phyloP scores from a whole-genome alignment of 23 tunicate genomes.

The Ascidia mentula region DNA sequence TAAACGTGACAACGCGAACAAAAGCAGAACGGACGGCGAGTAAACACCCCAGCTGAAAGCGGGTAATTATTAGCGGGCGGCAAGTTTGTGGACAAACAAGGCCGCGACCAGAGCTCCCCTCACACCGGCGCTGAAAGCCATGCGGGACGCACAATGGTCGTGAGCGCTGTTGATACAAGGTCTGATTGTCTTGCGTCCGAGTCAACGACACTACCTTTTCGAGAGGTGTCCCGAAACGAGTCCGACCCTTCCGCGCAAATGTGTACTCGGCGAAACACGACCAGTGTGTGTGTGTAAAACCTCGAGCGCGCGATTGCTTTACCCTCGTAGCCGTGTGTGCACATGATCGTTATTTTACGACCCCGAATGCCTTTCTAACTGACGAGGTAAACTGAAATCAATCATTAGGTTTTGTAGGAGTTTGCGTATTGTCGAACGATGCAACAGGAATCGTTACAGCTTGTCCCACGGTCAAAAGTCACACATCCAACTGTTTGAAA shows the following conservation, averaged over 20 bases:
- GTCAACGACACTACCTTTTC: not conserved
- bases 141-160: not conserved
- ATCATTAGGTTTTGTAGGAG: not conserved
- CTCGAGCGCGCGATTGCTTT: not conserved
- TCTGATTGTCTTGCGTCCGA: not conserved
- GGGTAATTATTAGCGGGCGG: not conserved
- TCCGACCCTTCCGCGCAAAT: not conserved
- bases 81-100: not conserved
- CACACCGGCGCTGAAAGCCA: not conserved
- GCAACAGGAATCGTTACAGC: too few relatives aligned
- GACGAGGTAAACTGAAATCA: not conserved
- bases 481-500: too few relatives aligned
- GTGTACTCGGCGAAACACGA: not conserved
- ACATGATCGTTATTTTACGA: not conserved
- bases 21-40: not conserved
- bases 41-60: not conserved
- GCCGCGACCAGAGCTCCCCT: not conserved
- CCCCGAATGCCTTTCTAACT: not conserved
- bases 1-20: not conserved
- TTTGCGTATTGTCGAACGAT: too few relatives aligned
- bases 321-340: not conserved
- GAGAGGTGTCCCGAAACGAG: not conserved
- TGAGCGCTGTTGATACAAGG: slow-evolving; percentile 5
- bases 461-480: too few relatives aligned
- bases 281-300: not conserved